phyloP scores from a whole-genome alignment of 1,140 invertebrate genomes.

The Polypedilum pembai region DNA sequence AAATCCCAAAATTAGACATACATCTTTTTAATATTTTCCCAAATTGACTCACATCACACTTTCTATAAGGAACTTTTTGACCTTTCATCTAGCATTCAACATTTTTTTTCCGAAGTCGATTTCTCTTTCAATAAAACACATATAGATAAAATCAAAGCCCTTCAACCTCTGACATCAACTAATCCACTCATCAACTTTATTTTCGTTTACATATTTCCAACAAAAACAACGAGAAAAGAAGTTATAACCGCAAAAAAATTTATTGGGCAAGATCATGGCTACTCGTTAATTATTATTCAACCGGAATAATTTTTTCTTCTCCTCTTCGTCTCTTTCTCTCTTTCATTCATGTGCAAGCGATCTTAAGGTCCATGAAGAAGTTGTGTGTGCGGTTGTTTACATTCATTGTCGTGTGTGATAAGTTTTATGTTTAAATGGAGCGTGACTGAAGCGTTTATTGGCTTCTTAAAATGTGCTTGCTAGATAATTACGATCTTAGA shows the following conservation, averaged over 20 bases:
- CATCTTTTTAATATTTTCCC: too few species aligned
- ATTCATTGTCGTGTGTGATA: neutral
- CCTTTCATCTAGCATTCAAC: too few species aligned
- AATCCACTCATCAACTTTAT: too few species aligned
- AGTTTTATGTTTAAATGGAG: neutral
- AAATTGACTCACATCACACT: too few species aligned
- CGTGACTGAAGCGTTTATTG: neutral
- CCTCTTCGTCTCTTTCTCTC: too few species aligned
- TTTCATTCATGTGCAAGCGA: too few species aligned
- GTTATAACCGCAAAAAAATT: neutral
- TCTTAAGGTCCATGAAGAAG: neutral
- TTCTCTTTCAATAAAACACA: too few species aligned
- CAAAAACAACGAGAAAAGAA: neutral
- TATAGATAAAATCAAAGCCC: too few species aligned
- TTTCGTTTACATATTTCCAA: neutral
- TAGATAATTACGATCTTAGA: neutral
- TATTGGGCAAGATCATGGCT: slow-evolving; percentile 9
- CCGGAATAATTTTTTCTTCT: neutral
- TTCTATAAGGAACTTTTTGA: too few species aligned
- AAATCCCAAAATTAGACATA: too few species aligned
- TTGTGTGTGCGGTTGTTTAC: neutral
- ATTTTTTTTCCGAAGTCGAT: too few species aligned
- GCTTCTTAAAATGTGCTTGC: neutral
- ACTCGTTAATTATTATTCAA: neutral
- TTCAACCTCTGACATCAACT: too few species aligned